phyloP scores from a whole-genome alignment of 2,113 vertebrate genomes.

The Phocoena phocoena region DNA sequence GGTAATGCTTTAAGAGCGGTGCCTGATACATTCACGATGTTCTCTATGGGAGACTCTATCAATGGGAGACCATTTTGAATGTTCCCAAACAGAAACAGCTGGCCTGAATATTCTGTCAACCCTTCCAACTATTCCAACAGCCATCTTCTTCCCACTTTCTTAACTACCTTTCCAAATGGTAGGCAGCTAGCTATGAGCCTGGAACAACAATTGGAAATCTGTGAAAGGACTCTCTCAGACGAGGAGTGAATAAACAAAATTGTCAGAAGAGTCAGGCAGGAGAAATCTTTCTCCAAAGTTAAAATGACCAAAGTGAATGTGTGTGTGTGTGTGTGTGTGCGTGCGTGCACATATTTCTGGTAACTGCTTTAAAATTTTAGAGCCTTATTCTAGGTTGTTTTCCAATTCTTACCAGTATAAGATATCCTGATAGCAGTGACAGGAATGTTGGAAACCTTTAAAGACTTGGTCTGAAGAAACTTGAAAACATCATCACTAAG shows the following conservation, averaged over 20 bases:
- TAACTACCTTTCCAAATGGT: not conserved
- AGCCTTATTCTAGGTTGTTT: not conserved
- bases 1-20: not conserved
- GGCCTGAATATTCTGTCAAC: not conserved
- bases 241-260: not conserved
- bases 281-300: not conserved
- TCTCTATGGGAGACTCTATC: not conserved
- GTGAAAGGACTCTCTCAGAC: not conserved
- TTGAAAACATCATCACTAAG: conserved; percentile 91
- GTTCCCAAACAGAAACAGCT: not conserved
- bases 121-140: not conserved
- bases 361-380: not conserved
- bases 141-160: not conserved
- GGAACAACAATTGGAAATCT: not conserved
- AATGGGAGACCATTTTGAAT: not conserved
- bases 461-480: conserved; percentile 92
- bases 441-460: conserved; percentile 87
- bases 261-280: not conserved
- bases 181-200: not conserved
- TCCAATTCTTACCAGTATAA: conserved; percentile 90
- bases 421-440: conserved; percentile 95
- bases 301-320: not conserved
- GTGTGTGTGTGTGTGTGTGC: not conserved
- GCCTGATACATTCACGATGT: not conserved
- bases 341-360: not conserved